Conservation (phyloP, 2,888 invertebrate species). For the Oscheius myriophilus region DNA sequence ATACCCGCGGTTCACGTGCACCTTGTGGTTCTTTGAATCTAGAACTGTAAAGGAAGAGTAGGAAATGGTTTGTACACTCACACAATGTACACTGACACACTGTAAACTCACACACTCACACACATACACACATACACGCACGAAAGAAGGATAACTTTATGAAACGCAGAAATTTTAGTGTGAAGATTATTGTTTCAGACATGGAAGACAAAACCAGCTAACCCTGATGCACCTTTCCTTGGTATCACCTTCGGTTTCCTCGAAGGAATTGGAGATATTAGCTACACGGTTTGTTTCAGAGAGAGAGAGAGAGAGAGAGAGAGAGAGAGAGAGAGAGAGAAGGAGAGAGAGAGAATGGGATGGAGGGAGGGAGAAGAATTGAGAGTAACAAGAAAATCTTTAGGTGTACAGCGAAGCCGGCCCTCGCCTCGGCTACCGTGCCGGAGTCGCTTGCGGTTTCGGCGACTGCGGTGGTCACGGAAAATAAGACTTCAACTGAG, state of each 20-base stretch:
- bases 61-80: no score
- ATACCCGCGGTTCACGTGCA: not conserved
- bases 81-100: no score
- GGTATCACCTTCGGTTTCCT: slow-evolving; percentile 24
- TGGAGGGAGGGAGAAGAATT: not conserved
- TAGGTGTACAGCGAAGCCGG: slow-evolving; percentile 28
- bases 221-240: slow-evolving; percentile 1
- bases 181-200: not conserved
- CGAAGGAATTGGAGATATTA: slow-evolving; percentile 30
- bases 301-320: not conserved
- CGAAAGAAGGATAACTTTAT: no score
- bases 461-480: slow-evolving; percentile 51
- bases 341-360: not conserved
- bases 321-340: not conserved
- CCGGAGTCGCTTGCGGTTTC: slow-evolving; percentile 48
- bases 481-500: slow-evolving; percentile 20
- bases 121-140: no score
- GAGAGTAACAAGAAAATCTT: not conserved
- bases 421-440: slow-evolving; percentile 35
- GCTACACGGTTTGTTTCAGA: slow-evolving; percentile 13
- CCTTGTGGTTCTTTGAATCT: not conserved
- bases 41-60: no score
- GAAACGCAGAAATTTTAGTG: not conserved
- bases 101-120: no score
- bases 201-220: slow-evolving; percentile 16